These are phyloP conservation scores for Micromesistius poutassou DNA, from an alignment of 2,797 vertebrate species.

Conservation along the genomic window DNA sequence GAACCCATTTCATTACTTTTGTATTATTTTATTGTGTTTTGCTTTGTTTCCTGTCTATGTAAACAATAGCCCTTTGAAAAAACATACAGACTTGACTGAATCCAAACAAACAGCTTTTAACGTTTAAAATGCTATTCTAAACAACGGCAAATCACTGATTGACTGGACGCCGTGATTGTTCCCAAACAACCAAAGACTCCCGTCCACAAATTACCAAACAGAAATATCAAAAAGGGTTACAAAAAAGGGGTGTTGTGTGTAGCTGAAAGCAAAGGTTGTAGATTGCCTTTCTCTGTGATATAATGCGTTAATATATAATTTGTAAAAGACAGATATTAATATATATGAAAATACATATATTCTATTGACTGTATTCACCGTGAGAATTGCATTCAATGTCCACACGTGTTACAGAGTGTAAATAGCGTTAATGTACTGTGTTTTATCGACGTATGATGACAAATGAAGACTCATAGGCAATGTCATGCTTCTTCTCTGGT, in stretches of 20 bases:
- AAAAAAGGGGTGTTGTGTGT: conserved; percentile 55
- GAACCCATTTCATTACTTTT: conserved; percentile 1
- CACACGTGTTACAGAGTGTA: conserved; percentile 72
- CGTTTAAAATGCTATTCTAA: not conserved
- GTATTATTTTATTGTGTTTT: conserved; percentile 22
- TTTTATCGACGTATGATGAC: conserved; percentile 68
- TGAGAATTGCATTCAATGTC: conserved; percentile 62
- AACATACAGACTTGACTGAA: not conserved
- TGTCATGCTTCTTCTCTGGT: conserved; percentile 73
- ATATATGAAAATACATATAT: conserved; percentile 55
- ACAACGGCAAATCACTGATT: conserved; percentile 42
- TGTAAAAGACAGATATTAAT: conserved; percentile 75
- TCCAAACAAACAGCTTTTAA: not conserved
- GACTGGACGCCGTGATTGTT: conserved; percentile 34
- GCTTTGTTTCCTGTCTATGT: conserved; percentile 18
- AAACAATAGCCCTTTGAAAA: conserved; percentile 22
- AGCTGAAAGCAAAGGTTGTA: conserved; percentile 66
- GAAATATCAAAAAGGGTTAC: conserved; percentile 58
- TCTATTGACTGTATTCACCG: conserved; percentile 70
- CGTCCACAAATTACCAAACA: conserved; percentile 59
- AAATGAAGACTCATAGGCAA: conserved; percentile 69
- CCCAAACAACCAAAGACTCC: conserved; percentile 74
- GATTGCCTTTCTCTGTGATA: conserved; percentile 70
- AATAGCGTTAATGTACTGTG: conserved; percentile 69
- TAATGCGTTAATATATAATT: conserved; percentile 47